Conservation (phyloP, 1,140 invertebrate genomes). For the Drosophila ambigua region DNA sequence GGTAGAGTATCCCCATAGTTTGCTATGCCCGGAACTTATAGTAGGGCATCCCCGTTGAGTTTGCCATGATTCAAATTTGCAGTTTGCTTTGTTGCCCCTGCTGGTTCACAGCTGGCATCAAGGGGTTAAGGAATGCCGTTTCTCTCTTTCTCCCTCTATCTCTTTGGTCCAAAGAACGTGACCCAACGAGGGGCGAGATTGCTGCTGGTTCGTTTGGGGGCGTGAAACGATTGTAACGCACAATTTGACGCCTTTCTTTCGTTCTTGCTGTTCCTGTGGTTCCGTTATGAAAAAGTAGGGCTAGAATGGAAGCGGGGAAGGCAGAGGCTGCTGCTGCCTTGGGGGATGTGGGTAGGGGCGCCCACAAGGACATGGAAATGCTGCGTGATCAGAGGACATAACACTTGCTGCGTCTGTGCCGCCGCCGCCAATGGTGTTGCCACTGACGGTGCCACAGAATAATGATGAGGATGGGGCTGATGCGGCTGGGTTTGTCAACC, state of each 20-base stretch:
- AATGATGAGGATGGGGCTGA: background rate
- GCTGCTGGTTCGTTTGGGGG: constrained; percentile 31
- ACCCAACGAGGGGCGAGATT: constrained; percentile 21
- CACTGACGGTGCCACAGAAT: constrained; percentile 7
- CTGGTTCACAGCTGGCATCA: constrained; percentile 22
- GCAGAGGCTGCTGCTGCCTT: constrained; percentile 11
- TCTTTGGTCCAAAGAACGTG: constrained; percentile 39
- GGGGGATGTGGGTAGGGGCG: background rate
- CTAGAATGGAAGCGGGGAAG: background rate
- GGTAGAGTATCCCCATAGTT: constrained; percentile 14
- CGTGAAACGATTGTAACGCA: constrained; percentile 68
- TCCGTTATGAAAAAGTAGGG: constrained; percentile 2
- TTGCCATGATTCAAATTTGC: constrained; percentile 14
- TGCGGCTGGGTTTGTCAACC: constrained; percentile 65
- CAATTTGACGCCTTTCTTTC: constrained; percentile 70
- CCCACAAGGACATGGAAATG: constrained; percentile 46
- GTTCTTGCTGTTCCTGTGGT: constrained; percentile 37
- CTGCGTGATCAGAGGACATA: constrained; percentile 62
- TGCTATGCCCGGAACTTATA: background rate
- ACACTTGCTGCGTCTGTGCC: constrained; percentile 38
- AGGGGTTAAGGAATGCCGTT: constrained; percentile 19
- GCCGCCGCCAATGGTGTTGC: background rate
- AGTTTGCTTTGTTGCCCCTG: constrained; percentile 37
- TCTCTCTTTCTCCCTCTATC: too few species aligned
- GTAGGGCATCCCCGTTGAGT: constrained; percentile 27